Percentiles rank a stretch among this genome's conserved stretches.
phyloP scores from a whole-genome alignment of 1,140 invertebrate species.

The Aphaenogaster ashmeadi region DNA sequence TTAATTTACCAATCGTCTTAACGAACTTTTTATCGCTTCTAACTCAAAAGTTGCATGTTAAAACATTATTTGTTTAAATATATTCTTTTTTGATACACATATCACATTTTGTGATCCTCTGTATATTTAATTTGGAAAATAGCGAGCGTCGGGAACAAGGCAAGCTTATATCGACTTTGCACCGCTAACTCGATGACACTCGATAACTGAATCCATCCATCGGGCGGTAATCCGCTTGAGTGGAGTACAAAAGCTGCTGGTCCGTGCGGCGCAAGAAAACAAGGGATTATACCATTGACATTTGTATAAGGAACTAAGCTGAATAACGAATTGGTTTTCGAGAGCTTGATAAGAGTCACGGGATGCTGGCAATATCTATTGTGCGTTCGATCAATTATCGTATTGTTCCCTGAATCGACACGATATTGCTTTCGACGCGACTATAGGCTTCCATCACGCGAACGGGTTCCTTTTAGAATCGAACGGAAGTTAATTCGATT shows the following conservation, averaged over 20 bases:
- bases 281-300: constrained; percentile 57
- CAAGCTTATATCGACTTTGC: constrained; percentile 56
- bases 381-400: constrained; percentile 56
- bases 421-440: constrained; percentile 53
- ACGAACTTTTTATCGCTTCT: neutral
- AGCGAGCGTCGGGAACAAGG: constrained; percentile 24
- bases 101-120: neutral
- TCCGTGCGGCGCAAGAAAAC: constrained; percentile 33
- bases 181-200: constrained; percentile 59
- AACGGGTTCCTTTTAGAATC: constrained; percentile 53
- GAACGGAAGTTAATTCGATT: constrained; percentile 54
- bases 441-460: constrained; percentile 50
- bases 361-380: constrained; percentile 36
- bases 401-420: constrained; percentile 56
- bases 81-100: neutral
- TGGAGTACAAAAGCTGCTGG: constrained; percentile 42
- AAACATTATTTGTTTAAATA: neutral
- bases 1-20: neutral
- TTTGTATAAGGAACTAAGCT: constrained; percentile 49
- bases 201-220: constrained; percentile 60
- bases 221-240: constrained; percentile 45
- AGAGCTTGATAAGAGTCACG: constrained; percentile 31
- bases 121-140: constrained; percentile 49
- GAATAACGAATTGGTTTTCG: constrained; percentile 59
- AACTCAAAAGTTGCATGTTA: neutral